phyloP scores from a whole-genome alignment of 2,113 vertebrate species.

The rat (Rattus norvegicus) region GRCr8 NC_086035.1:49620501-49621000 shows the following conservation, averaged over 20 bases:
- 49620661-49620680: background rate
- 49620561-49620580: background rate
- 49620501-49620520: background rate
- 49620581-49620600: background rate
- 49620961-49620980: no score
- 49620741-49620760: background rate
- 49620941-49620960: background rate
- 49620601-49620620: background rate
- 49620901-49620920: background rate
- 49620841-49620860: background rate
- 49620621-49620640: background rate
- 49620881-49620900: background rate
- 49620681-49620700: background rate
- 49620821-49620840: background rate
- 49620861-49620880: background rate
- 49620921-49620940: background rate
- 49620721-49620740: background rate
- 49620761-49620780: background rate
- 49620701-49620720: background rate
- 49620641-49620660: background rate
- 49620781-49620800: background rate
- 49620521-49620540: background rate
- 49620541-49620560: background rate
- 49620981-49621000: background rate
- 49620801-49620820: background rate